phyloP scores from a whole-genome alignment of 92 coral and sea anemone genomes.

The Metridium senile region DNA sequence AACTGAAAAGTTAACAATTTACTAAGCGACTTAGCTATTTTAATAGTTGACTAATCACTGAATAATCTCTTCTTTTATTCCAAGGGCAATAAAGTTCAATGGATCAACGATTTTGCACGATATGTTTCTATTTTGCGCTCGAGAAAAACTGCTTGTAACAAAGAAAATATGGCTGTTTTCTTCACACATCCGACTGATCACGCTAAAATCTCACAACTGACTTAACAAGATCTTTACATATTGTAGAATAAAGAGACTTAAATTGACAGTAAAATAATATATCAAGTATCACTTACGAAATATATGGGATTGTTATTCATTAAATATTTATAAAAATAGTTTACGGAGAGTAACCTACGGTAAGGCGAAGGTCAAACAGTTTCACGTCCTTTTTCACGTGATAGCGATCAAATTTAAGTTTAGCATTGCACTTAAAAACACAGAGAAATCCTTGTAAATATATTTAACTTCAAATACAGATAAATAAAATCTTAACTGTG shows the following conservation, averaged over 20 bases:
- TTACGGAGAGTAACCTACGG: background rate
- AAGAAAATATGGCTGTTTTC: background rate
- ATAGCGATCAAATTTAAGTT: background rate
- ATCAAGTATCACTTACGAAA: background rate
- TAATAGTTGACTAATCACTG: constrained; percentile 4
- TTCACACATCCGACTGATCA: background rate
- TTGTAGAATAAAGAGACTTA: too few relatives aligned
- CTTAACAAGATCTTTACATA: too few relatives aligned
- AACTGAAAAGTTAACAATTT: background rate
- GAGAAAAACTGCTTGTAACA: background rate
- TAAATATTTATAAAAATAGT: background rate
- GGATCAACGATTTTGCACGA: background rate
- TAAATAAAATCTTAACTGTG: background rate
- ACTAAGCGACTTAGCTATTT: constrained; percentile 8
- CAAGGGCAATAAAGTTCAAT: background rate
- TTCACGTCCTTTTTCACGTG: background rate
- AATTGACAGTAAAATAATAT: background rate
- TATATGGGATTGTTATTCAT: background rate
- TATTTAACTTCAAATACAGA: background rate
- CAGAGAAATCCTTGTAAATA: background rate
- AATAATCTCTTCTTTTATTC: background rate
- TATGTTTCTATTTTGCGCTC: background rate
- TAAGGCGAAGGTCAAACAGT: background rate
- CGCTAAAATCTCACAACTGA: too few relatives aligned
- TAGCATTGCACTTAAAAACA: background rate